Evolutionary conservation across 1,140 invertebrate genomes (phyloP).

Genomic region (Leptoteleia sp.): DNA sequence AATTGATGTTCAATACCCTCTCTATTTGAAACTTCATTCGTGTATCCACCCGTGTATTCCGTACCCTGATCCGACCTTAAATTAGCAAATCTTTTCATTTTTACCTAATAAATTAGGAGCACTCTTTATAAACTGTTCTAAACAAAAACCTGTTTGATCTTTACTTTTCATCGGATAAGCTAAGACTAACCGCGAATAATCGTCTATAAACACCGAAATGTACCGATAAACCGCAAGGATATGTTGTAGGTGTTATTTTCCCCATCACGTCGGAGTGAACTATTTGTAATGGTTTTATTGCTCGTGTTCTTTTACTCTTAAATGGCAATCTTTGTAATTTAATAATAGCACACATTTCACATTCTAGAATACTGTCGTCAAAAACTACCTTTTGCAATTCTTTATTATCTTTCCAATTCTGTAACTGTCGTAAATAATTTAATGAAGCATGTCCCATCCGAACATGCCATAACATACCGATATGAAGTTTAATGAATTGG

Average conservation of each 20-base stretch:
- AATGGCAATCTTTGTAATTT: slow-evolving; percentile 18
- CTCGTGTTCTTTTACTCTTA: slow-evolving; percentile 1
- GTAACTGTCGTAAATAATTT: slow-evolving; percentile 12
- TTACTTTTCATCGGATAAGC: slow-evolving; percentile 18
- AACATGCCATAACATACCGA: slow-evolving; percentile 28
- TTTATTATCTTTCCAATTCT: slow-evolving; percentile 21
- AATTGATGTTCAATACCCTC: too few species aligned
- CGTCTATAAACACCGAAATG: too few species aligned
- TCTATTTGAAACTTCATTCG: too few species aligned
- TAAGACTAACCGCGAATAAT: slow-evolving; percentile 11
- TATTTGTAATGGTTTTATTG: slow-evolving; percentile 2
- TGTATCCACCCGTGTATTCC: too few species aligned
- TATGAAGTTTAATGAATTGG: too few species aligned
- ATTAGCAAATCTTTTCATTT: too few species aligned
- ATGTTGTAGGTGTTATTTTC: slow-evolving; percentile 1
- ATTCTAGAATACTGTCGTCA: slow-evolving; percentile 14
- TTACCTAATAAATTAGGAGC: slow-evolving; percentile 6
- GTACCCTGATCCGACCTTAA: too few species aligned
- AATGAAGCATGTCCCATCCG: slow-evolving; percentile 30
- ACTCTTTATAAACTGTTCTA: slow-evolving; percentile 13
- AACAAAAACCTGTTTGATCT: slow-evolving; percentile 10
- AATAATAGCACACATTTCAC: slow-evolving; percentile 10
- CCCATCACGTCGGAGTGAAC: too few species aligned
- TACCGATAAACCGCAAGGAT: slow-evolving; percentile 9
- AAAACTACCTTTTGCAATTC: slow-evolving; percentile 20